A percentile compares a stretch with the other conserved stretches of the same genome.
Conservation (phyloP, 2,888 invertebrate genomes). For the Melanostoma scalare region DNA sequence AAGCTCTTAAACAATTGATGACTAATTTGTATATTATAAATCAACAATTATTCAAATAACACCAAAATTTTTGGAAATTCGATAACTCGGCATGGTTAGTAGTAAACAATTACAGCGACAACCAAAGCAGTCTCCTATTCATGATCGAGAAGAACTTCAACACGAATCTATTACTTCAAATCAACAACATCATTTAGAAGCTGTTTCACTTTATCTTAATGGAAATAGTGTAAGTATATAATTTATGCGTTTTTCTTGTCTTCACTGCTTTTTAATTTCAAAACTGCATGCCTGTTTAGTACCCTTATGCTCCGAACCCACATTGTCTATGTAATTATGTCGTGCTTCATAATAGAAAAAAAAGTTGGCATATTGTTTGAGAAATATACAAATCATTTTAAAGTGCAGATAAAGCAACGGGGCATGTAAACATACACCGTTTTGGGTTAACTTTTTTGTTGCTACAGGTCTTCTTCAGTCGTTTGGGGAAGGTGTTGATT, state of each 20-base stretch:
- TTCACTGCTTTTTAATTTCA: neutral
- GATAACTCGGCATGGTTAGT: conserved; percentile 67
- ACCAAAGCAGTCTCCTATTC: conserved; percentile 75
- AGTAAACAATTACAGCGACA: conserved; percentile 75
- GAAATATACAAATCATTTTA: no score
- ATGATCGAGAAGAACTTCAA: conserved; percentile 79
- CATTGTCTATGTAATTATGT: no score
- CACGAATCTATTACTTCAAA: conserved; percentile 64
- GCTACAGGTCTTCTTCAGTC: no score
- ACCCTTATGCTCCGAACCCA: no score
- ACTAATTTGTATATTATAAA: neutral
- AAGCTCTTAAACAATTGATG: neutral
- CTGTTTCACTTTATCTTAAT: conserved; percentile 60
- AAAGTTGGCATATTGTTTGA: no score
- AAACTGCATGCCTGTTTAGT: conserved; percentile 28
- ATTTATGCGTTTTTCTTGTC: neutral
- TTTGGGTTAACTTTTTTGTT: no score
- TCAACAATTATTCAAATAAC: neutral
- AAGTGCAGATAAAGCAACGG: no score
- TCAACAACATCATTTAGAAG: conserved; percentile 56
- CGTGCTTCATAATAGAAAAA: no score
- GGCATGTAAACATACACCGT: no score
- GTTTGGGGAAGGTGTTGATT: no score
- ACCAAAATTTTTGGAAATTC: neutral
- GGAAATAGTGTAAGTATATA: conserved; percentile 72